These are phyloP conservation scores for Ptychoptera albimana DNA, from an alignment of 2,888 invertebrate genomes.

Conservation along the genomic window DNA sequence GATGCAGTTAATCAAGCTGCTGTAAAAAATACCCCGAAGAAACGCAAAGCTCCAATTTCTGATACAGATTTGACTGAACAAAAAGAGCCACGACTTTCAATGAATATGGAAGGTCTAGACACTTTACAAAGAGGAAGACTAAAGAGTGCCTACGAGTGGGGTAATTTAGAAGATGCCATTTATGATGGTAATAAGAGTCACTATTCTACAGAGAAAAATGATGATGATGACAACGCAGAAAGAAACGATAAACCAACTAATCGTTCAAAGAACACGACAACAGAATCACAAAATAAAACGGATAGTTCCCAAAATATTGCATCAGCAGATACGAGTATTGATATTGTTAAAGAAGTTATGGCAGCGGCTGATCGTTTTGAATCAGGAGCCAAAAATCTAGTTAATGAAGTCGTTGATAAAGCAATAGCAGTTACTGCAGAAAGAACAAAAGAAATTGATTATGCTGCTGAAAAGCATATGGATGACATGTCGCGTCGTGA, in stretches of 20 bases:
- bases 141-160: slow-evolving; percentile 62
- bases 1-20: slow-evolving; percentile 20
- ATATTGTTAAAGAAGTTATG: slow-evolving; percentile 2
- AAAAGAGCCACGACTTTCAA: slow-evolving; percentile 38
- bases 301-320: slow-evolving; percentile 19
- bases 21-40: slow-evolving; percentile 43
- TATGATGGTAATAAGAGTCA: slow-evolving; percentile 32
- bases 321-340: slow-evolving; percentile 11
- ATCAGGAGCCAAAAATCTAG: neutral
- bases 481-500: neutral
- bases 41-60: slow-evolving; percentile 21
- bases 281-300: slow-evolving; percentile 11
- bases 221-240: slow-evolving; percentile 6
- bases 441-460: neutral
- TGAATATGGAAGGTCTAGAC: slow-evolving; percentile 46
- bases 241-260: slow-evolving; percentile 11
- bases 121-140: slow-evolving; percentile 50
- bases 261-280: slow-evolving; percentile 17
- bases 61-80: slow-evolving; percentile 28
- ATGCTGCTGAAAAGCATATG: neutral
- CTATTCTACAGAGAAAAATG: slow-evolving; percentile 8
- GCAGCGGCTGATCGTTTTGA: slow-evolving; percentile 2
- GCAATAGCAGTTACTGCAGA: neutral
- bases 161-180: slow-evolving; percentile 60
- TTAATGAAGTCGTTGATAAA: slow-evolving; percentile 1